Base-by-base conservation (phyloP, 2,797 vertebrate genomes). In the Spheniscus humboldti region DNA sequence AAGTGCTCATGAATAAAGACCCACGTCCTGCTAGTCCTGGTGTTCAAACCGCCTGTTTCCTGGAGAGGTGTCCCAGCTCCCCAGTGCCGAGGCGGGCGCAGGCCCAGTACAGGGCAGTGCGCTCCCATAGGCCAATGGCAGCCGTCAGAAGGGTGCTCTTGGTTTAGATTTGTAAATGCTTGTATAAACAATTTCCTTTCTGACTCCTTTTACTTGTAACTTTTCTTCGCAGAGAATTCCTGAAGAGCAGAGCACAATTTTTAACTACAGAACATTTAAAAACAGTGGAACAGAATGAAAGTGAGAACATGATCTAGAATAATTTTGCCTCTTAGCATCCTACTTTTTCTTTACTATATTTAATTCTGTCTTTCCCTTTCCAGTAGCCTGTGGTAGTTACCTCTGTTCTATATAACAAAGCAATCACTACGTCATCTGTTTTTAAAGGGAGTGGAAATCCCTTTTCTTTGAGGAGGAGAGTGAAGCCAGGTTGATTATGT, bases 81-180 rank as follows among this genome's bases (percentile, higher is more conserved):
- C 18, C 14, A 16, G 37, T 9, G 11, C 33, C 8, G 18, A 10
- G 62, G 63, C 19, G 8, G 28, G 19, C 28, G 20, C 41, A 28
- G 18, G 7, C 15, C 78, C 86, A 79, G 83, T 43, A 89, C 94
- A 43, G 85, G 82, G 88, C 66, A 64, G 3, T 64, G 45, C 18
- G 25, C 35, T 35, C 17, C 79, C 64, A 52, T 31, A 4, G 59
- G 43, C 41, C 7, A 33, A 14, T 13, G 35, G 30, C 45, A 7
- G 45, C 6, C 17, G 19, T 3, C 11, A 16, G 19, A 4, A n/a
- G 31, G 62, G 6, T 22, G 48, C 56, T 24, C 31, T 18, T 6
- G 18, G 18, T 5, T 48, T 8, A 4, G 23, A 1, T 23, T 6
- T 10, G 30, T 10, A 10, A 18, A 3, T 0, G 5, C 9, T 16